These are phyloP conservation scores for Hedychridium roseum DNA, from an alignment of 2,888 invertebrate genomes.

Conservation along the genomic window DNA sequence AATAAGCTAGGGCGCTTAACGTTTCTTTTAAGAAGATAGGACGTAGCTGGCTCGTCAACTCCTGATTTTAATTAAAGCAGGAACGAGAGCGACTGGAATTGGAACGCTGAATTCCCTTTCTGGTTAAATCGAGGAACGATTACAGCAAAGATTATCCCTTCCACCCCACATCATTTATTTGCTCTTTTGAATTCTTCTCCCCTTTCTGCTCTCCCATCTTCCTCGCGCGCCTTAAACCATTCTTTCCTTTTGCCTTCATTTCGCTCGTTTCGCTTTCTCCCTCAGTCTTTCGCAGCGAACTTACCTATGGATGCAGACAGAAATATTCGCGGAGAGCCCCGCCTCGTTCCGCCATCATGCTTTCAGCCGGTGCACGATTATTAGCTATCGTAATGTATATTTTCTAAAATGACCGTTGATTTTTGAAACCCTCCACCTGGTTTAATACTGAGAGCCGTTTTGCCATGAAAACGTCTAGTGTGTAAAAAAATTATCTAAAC, in stretches of 20 bases:
- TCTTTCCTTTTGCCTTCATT: slow-evolving; percentile 7
- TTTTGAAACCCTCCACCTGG: slow-evolving; percentile 3
- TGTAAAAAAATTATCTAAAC: no score
- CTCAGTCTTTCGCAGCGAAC: slow-evolving; percentile 30
- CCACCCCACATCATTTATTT: slow-evolving; percentile 1
- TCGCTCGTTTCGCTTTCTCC: slow-evolving; percentile 19
- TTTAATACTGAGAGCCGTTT: background rate
- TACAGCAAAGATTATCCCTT: slow-evolving; percentile 22
- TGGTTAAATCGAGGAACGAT: slow-evolving; percentile 47
- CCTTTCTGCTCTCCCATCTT: slow-evolving; percentile 11
- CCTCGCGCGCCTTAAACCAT: no score
- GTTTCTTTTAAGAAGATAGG: slow-evolving; percentile 16
- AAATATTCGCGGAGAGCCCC: slow-evolving; percentile 53
- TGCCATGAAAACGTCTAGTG: no score
- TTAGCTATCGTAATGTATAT: slow-evolving; percentile 51
- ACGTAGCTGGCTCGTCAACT: slow-evolving; percentile 26
- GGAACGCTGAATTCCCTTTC: slow-evolving; percentile 46
- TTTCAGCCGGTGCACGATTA: slow-evolving; percentile 53
- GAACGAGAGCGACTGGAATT: slow-evolving; percentile 48
- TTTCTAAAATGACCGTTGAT: slow-evolving; percentile 25
- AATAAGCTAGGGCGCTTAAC: slow-evolving; percentile 16
- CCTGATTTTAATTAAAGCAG: slow-evolving; percentile 52
- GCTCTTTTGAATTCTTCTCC: slow-evolving; percentile 5
- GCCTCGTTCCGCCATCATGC: slow-evolving; percentile 58
- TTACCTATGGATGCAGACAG: slow-evolving; percentile 43